phyloP scores from a whole-genome alignment of 2,113 vertebrate species.

The Nanorana parkeri region DNA sequence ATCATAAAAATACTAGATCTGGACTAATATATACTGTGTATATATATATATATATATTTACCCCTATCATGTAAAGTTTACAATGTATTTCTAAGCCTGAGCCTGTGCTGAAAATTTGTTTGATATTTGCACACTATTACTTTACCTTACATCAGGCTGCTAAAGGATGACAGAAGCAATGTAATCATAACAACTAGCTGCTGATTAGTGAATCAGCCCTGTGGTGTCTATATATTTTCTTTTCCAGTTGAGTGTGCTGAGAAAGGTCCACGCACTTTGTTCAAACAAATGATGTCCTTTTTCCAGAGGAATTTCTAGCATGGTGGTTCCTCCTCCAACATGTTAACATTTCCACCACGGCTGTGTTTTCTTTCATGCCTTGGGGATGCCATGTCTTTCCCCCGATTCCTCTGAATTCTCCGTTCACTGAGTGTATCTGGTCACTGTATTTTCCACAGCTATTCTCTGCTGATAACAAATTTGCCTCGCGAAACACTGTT shows the following conservation, averaged over 20 bases:
- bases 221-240: not conserved
- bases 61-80: too few relatives aligned
- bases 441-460: not conserved
- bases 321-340: not conserved
- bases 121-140: not conserved
- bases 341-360: conserved; percentile 19
- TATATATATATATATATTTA: too few relatives aligned
- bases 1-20: too few relatives aligned
- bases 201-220: conserved; percentile 20
- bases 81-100: too few relatives aligned
- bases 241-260: not conserved
- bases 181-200: conserved; percentile 12
- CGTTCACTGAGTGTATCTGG: not conserved
- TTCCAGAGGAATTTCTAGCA: conserved; percentile 21
- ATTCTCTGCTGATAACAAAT: conserved; percentile 1
- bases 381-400: not conserved
- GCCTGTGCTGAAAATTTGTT: too few relatives aligned
- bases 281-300: conserved; percentile 29
- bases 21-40: too few relatives aligned
- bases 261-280: conserved; percentile 6
- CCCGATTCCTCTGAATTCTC: not conserved
- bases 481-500: conserved; percentile 1
- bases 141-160: conserved; percentile 5
- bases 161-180: not conserved
- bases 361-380: conserved; percentile 14